phyloP scores from a whole-genome alignment of 2,113 vertebrate genomes.

The Lepus americanus region DNA sequence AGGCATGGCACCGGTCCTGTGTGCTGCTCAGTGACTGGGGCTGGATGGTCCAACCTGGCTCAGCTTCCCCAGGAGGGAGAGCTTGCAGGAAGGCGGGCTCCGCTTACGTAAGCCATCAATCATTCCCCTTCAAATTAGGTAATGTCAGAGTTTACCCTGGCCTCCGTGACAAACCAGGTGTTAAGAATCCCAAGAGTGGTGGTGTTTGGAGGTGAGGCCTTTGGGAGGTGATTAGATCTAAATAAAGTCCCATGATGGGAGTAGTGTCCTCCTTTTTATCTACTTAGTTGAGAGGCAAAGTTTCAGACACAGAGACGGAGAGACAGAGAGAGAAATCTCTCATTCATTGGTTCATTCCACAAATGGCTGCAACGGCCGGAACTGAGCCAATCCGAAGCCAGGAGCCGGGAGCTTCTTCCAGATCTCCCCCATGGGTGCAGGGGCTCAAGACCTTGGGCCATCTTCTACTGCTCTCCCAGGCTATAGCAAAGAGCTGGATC shows the following conservation, averaged over 20 bases:
- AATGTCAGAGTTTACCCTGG: neutral
- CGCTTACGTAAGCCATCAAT: neutral
- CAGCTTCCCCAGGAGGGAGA: neutral
- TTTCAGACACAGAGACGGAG: too few species aligned
- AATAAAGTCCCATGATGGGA: neutral
- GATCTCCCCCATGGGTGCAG: too few species aligned
- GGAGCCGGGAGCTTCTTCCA: too few species aligned
- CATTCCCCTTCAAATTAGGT: conserved; percentile 22
- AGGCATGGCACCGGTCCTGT: neutral
- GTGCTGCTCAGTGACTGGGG: neutral
- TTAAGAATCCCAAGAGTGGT: neutral
- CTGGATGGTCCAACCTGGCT: neutral
- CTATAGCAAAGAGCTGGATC: too few species aligned
- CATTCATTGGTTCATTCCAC: too few species aligned
- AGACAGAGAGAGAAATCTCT: too few species aligned
- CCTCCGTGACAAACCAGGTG: neutral
- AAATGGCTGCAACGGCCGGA: too few species aligned
- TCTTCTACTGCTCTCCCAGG: too few species aligned
- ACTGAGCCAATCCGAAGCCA: too few species aligned
- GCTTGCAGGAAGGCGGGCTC: neutral
- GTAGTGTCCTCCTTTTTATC: neutral
- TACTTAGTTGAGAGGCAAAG: too few species aligned
- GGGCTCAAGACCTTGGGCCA: too few species aligned
- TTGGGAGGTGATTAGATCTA: neutral
- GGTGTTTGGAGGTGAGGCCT: neutral